Percentiles rank a stretch among this genome's conserved stretches.
Conservation (phyloP, 2,888 invertebrate species). For the Empis livida region DNA sequence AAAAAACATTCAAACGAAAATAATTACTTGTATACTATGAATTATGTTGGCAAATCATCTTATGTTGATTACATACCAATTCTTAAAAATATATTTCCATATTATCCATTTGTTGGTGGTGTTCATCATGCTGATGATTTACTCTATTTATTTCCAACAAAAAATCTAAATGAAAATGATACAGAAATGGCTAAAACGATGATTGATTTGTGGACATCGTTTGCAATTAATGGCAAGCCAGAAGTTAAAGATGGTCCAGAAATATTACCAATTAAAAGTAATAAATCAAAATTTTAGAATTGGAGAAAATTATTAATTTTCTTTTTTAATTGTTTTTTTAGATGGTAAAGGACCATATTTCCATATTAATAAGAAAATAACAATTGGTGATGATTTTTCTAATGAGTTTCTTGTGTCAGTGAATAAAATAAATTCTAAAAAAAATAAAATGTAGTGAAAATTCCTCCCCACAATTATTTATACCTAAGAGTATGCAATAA, state of each 20-base stretch:
- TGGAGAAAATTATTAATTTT: background rate
- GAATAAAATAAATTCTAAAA: too few species aligned
- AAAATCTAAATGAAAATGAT: slow-evolving; percentile 27
- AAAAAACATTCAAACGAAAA: slow-evolving; percentile 25
- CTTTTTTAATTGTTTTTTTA: slow-evolving; percentile 1
- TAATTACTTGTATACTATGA: slow-evolving; percentile 39
- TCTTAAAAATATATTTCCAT: slow-evolving; percentile 26
- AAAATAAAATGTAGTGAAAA: too few species aligned
- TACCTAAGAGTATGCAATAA: too few species aligned
- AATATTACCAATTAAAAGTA: slow-evolving; percentile 15
- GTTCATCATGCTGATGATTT: slow-evolving; percentile 47
- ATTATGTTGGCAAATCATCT: slow-evolving; percentile 35
- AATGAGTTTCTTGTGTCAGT: slow-evolving; percentile 18
- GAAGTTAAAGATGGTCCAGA: slow-evolving; percentile 2
- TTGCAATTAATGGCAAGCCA: slow-evolving; percentile 29
- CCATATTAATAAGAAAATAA: slow-evolving; percentile 21
- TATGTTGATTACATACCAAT: slow-evolving; percentile 28
- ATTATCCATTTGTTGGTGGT: slow-evolving; percentile 39
- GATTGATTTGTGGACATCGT: slow-evolving; percentile 36
- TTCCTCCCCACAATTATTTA: too few species aligned
- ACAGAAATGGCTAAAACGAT: slow-evolving; percentile 34
- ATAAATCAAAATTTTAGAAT: too few species aligned
- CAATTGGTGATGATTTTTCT: slow-evolving; percentile 19
- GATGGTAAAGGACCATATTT: slow-evolving; percentile 31
- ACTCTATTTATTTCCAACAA: slow-evolving; percentile 40